Base-by-base conservation (phyloP, 23 tunicate genomes). In the Oikopleura vanhoeffeni region DNA sequence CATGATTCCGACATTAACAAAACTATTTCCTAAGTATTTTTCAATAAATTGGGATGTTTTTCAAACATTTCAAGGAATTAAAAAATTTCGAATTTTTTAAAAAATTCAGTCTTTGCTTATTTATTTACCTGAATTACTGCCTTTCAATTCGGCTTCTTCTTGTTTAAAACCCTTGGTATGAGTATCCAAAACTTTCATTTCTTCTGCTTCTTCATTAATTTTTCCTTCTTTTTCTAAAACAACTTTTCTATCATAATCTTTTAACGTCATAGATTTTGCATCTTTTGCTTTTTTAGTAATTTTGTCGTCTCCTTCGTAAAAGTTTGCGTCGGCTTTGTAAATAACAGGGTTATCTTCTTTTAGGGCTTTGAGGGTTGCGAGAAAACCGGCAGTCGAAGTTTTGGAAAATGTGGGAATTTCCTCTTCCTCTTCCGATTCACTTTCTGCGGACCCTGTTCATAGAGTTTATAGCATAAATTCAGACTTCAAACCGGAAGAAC, bases 161-260 rank as follows among this genome's bases (percentile, higher is more conserved):
- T 71, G 38, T 18, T 18, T 32, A 71, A 24, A 71, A 18, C 38
- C 2, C 79, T 13, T 71, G 38, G 4, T 2, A 18, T 71, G 79
- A 30, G 2, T 13, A 2, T 71, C 79, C 34, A 71, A 32, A 2
- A 13, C 79, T 28, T 28, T 38, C 79, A 71, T 28, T 24, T 32
- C 79, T 71, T 71, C 79, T 2, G 79, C 79, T 71, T 71, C 79
- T 24, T 71, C 79, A 71, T 71, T 38, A 30, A 71, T 30, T 18
- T 13, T 28, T 71, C 79, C 79, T 18, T 30, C 38, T 30, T 71
- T 71, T 30, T 71, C 32, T 38, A 71, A 30, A 18, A 71, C 38
- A 18, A 71, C 79, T 18, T 71, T 71, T 32, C 38, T 32, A 2
- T 71, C 79, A 38, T 71, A 71, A 32, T 71, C 79, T 71, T 71